Percentiles rank a stretch among this genome's conserved stretches.
Conservation (phyloP, 2,888 invertebrate genomes). For the Caenorhabditis sp. region DNA sequence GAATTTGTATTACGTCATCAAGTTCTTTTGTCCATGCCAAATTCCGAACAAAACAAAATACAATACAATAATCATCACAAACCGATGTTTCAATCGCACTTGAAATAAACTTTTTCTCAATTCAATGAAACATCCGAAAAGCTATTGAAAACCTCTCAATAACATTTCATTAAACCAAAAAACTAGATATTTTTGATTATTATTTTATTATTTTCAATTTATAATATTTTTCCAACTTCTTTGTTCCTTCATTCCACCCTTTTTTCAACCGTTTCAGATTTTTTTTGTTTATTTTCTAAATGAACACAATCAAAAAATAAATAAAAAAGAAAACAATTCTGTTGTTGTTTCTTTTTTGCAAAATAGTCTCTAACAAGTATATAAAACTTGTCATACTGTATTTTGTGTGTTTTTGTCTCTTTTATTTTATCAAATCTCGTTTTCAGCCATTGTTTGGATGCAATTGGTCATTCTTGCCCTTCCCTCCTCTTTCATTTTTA, state of each 20-base stretch:
- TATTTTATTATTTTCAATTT: background rate
- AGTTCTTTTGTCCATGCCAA: background rate
- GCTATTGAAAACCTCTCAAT: background rate
- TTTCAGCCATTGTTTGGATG: slow-evolving; percentile 15
- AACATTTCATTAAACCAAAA: background rate
- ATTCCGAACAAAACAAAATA: background rate
- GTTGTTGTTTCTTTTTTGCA: background rate
- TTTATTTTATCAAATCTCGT: slow-evolving; percentile 31
- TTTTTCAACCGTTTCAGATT: background rate
- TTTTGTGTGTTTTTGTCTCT: slow-evolving; percentile 23
- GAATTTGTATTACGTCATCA: no score
- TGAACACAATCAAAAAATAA: background rate
- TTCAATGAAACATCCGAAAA: background rate
- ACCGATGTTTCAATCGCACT: background rate
- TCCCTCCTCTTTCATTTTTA: slow-evolving; percentile 27
- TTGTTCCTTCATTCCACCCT: background rate
- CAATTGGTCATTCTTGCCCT: background rate
- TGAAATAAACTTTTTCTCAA: background rate
- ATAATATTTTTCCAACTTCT: background rate
- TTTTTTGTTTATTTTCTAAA: no score
- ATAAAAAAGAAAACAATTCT: background rate
- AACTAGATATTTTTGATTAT: slow-evolving; percentile 1
- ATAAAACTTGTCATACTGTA: slow-evolving; percentile 41
- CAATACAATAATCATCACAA: background rate
- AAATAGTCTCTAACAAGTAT: slow-evolving; percentile 19